Evolutionary conservation across 2,888 invertebrate genomes (phyloP), one percentile per base, ranked within the genome.

Genomic region (Masnerella sp.): DNA sequence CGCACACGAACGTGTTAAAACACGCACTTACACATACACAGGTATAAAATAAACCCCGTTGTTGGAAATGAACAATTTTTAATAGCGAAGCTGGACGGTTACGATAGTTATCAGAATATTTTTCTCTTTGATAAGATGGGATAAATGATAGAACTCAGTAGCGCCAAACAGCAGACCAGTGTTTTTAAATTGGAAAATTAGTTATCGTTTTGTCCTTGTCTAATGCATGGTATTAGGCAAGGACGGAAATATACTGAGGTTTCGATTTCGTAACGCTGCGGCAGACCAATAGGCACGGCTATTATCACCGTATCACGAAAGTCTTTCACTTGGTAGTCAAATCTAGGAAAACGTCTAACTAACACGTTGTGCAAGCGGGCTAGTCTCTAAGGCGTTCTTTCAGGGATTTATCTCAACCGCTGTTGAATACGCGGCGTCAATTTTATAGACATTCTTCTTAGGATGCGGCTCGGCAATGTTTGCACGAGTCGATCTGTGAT

Each of bases 261-360:
- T n/a, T n/a, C n/a, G n/a, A n/a, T n/a, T n/a, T n/a, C n/a, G n/a
- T n/a, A n/a, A n/a, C n/a, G n/a, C n/a, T n/a, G n/a, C n/a, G n/a
- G 18, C 43, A 38, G 36, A 54, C 22, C 40, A 58, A 64, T 51
- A 67, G 61, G 54, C 64, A 59, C 52, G 51, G 51, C 65, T 52
- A 72, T 42, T 54, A 61, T 73, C 61, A 67, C 56, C 61, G 67
- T 67, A 67, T 49, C 72, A 72, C 72, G 54, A 61, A 61, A 67
- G 72, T 72, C 72, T 61, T 72, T 73, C 72, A 73, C 72, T 65
- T 40, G 59, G 61, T 73, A 62, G 67, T 62, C 52, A 62, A 51
- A 61, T 43, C 43, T 67, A 67, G 62, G 8, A 12, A 30, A 71
- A 51, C 34, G 20, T 47, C 47, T 65, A 65, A 28, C 54, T 47